phyloP scores from a whole-genome alignment of 2,113 vertebrate genomes.

The Camelus dromedarius region DNA sequence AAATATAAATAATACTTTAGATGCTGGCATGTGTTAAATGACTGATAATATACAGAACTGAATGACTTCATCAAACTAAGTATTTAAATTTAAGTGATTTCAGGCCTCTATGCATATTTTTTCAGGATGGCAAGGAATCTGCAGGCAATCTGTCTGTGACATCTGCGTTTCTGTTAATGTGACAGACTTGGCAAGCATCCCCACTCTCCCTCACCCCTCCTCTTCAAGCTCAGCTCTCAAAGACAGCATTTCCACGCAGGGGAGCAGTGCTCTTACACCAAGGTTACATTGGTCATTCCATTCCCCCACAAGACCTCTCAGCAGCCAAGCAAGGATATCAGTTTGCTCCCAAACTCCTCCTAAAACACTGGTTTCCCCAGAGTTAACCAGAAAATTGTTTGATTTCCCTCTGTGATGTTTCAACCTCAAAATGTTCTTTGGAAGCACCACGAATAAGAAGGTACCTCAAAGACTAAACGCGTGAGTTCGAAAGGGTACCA shows the following conservation, averaged over 20 bases:
- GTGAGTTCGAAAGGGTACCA: not conserved
- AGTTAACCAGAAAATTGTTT: constrained; percentile 38
- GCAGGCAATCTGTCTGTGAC: constrained; percentile 40
- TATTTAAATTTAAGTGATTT: constrained; percentile 33
- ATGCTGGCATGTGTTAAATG: not conserved
- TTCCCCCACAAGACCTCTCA: not conserved
- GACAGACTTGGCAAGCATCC: constrained; percentile 24
- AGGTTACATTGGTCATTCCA: not conserved
- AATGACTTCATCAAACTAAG: constrained; percentile 14
- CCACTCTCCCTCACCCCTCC: not conserved
- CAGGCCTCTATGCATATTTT: not conserved
- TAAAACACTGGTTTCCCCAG: constrained; percentile 12
- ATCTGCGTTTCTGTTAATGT: constrained; percentile 65
- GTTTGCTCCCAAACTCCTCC: constrained; percentile 16
- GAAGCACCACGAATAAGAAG: not conserved
- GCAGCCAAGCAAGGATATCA: not conserved
- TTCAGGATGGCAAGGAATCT: constrained; percentile 34
- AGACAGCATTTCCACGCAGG: not conserved
- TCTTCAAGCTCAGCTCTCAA: not conserved
- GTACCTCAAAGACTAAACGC: not conserved
- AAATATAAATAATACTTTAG: constrained; percentile 34
- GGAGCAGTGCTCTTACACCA: not conserved
- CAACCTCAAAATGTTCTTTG: constrained; percentile 4
- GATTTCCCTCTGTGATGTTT: constrained; percentile 36
- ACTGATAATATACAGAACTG: constrained; percentile 22